Conservation (phyloP, 2,888 invertebrate genomes). For the Acanthosepion lycidas region DNA sequence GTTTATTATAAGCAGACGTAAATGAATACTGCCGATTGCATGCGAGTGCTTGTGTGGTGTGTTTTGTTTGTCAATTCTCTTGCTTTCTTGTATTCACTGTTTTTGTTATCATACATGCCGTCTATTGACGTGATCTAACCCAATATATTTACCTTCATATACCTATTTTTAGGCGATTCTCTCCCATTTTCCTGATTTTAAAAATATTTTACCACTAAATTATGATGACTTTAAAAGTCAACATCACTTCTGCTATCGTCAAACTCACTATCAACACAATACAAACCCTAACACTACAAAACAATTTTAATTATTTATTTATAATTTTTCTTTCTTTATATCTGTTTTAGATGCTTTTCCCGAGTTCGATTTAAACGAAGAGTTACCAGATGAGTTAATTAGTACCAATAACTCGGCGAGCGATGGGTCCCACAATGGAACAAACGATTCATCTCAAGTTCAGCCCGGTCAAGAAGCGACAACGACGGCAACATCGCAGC, state of each 20-base stretch:
- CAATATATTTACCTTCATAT: neutral
- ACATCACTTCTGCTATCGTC: neutral
- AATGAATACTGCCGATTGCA: neutral
- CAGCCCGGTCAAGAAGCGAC: slow-evolving; percentile 58
- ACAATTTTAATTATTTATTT: neutral
- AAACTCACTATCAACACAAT: neutral
- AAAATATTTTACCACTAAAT: too few species aligned
- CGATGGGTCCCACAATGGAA: slow-evolving; percentile 64
- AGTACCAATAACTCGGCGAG: slow-evolving; percentile 51
- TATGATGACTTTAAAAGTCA: neutral
- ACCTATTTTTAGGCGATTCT: neutral
- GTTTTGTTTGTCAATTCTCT: neutral
- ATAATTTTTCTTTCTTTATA: neutral
- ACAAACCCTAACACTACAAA: neutral
- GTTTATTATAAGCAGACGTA: slow-evolving; percentile 48
- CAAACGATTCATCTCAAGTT: slow-evolving; percentile 57
- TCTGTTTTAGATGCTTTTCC: slow-evolving; percentile 46
- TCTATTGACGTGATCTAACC: neutral
- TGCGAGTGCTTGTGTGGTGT: slow-evolving; percentile 39
- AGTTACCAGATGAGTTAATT: slow-evolving; percentile 71
- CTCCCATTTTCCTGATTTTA: neutral
- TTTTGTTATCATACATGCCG: neutral
- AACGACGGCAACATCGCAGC: slow-evolving; percentile 52
- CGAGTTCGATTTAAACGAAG: slow-evolving; percentile 61
- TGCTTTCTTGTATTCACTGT: slow-evolving; percentile 40